phyloP scores from a whole-genome alignment of 2,888 invertebrate species.

The Agrochola litura region DNA sequence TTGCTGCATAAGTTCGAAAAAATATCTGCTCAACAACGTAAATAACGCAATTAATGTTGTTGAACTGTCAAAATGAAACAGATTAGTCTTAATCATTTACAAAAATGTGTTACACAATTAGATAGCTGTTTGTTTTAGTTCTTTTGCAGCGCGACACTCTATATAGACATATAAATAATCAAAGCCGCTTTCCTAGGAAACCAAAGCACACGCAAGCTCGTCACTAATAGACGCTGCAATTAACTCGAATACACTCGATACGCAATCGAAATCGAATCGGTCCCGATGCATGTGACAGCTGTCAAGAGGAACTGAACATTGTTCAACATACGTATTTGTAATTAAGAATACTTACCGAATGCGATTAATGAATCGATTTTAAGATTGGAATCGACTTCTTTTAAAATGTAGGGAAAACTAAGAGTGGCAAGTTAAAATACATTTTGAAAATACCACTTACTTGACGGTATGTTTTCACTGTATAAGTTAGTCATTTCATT shows the following conservation, averaged over 20 bases:
- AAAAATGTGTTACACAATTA: too few species aligned
- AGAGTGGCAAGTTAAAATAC: conserved; percentile 30
- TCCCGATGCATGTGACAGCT: conserved; percentile 21
- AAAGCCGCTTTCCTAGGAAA: not conserved
- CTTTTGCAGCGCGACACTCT: too few species aligned
- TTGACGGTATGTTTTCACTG: not conserved
- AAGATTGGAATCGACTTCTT: conserved; percentile 29
- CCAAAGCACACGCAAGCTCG: not conserved
- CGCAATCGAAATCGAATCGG: conserved; percentile 21
- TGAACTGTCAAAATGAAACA: too few species aligned
- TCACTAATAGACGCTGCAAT: conserved; percentile 7
- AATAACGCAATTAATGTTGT: too few species aligned
- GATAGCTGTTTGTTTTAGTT: too few species aligned
- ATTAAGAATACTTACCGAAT: conserved; percentile 11
- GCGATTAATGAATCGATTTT: conserved; percentile 13
- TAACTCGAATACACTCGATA: conserved; percentile 20
- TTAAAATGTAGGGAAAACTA: conserved; percentile 12
- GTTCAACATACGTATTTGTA: not conserved
- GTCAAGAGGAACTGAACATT: conserved; percentile 11
- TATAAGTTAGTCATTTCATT: conserved; percentile 1
- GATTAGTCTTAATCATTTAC: too few species aligned
- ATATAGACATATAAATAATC: too few species aligned
- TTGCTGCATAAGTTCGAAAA: too few species aligned
- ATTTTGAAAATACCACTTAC: not conserved
- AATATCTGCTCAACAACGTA: too few species aligned